Percentiles rank a stretch among this genome's conserved stretches.
Evolutionary conservation across 2,797 vertebrate genomes (phyloP).

Genomic region (Artibeus lituratus): DNA sequence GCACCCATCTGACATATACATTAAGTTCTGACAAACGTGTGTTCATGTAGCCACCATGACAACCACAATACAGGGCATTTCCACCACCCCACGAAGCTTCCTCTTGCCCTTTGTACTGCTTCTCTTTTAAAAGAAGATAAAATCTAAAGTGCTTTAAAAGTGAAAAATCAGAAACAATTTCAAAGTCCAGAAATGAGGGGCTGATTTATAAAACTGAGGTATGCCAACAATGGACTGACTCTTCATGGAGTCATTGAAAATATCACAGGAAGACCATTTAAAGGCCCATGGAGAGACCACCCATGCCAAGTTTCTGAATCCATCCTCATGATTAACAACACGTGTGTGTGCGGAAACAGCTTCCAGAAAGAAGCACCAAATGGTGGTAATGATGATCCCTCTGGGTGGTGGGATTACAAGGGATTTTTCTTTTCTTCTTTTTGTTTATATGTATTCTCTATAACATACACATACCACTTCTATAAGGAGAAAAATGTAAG

Average conservation of each 20-base stretch:
- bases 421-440: background rate
- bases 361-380: background rate
- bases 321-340: background rate
- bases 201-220: background rate
- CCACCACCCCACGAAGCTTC: background rate
- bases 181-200: background rate
- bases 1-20: background rate
- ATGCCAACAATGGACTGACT: background rate
- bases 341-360: background rate
- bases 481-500: background rate
- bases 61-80: background rate
- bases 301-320: background rate
- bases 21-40: background rate
- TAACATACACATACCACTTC: background rate
- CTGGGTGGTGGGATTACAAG: background rate
- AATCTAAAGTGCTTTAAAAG: background rate
- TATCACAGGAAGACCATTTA: background rate
- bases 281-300: background rate
- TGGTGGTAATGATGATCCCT: background rate
- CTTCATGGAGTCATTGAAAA: background rate
- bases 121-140: background rate
- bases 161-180: background rate
- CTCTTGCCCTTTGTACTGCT: background rate
- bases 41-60: background rate
- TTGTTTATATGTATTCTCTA: background rate